These are phyloP conservation scores for Cardiocondyla obscurior DNA, from an alignment of 1,140 invertebrate genomes.

Conservation along the genomic window DNA sequence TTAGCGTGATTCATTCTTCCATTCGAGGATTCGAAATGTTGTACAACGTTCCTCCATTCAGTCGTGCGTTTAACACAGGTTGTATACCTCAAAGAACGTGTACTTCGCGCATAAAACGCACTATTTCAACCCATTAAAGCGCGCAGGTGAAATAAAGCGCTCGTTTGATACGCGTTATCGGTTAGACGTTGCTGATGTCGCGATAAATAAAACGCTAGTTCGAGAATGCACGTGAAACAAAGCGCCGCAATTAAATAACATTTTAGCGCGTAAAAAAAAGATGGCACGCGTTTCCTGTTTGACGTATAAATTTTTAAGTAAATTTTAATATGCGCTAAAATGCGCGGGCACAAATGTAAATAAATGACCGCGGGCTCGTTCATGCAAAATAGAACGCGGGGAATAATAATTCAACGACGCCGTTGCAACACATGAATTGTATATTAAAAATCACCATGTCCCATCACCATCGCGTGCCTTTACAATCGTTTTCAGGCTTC, in stretches of 20 bases:
- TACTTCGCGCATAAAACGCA: background rate
- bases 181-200: background rate
- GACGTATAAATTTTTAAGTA: background rate
- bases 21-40: background rate
- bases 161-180: conserved; percentile 9
- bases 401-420: conserved; percentile 11
- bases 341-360: background rate
- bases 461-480: background rate
- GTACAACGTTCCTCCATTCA: background rate
- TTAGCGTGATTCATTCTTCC: no score
- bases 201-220: background rate
- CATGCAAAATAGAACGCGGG: background rate
- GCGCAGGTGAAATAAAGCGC: background rate
- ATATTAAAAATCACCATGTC: conserved; percentile 1
- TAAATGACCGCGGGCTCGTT: background rate
- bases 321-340: background rate
- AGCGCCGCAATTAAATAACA: background rate
- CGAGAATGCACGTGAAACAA: background rate
- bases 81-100: conserved; percentile 5
- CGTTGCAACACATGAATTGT: background rate
- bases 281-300: background rate
- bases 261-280: background rate
- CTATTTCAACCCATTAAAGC: conserved; percentile 18
- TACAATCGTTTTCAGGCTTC: no score
- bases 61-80: background rate